A percentile compares a stretch with the other conserved stretches of the same genome.
Evolutionary conservation across 1,140 invertebrate species (phyloP).

Genomic region (Berghia stephanieae): DNA sequence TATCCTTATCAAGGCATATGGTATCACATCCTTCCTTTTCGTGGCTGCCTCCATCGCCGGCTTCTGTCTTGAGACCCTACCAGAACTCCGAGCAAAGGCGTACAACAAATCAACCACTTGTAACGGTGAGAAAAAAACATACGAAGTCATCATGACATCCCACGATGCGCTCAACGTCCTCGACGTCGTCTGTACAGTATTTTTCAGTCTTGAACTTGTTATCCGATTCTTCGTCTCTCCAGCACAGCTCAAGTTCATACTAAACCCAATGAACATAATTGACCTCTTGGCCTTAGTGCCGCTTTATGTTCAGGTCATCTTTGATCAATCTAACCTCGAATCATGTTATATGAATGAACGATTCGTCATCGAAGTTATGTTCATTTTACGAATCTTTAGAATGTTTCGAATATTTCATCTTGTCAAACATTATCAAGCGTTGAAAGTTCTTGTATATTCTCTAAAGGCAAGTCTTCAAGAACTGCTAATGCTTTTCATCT

Average conservation of each 20-base stretch:
- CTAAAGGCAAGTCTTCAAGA: conserved; percentile 62
- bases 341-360: conserved; percentile 57
- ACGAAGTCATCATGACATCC: conserved; percentile 33
- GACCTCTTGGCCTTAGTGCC: conserved; percentile 68
- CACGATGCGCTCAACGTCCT: conserved; percentile 51
- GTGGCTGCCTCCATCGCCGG: conserved; percentile 89
- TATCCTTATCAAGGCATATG: no score
- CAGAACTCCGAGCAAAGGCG: conserved; percentile 82
- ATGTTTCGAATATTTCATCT: conserved; percentile 65
- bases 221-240: conserved; percentile 66
- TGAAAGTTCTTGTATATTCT: conserved; percentile 61
- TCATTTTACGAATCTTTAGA: conserved; percentile 60
- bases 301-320: conserved; percentile 62
- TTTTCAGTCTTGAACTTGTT: conserved; percentile 68
- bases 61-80: conserved; percentile 92
- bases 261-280: conserved; percentile 68
- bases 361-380: conserved; percentile 58
- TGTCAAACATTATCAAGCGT: conserved; percentile 61
- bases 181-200: conserved; percentile 66
- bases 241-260: conserved; percentile 64
- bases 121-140: conserved; percentile 22
- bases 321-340: conserved; percentile 44
- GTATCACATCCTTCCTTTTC: conserved; percentile 87
- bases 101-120: conserved; percentile 62
- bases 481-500: conserved; percentile 85